A percentile compares a stretch with the other conserved stretches of the same genome.
Conservation (phyloP, 2,113 vertebrate species). For the Fulica atra region DNA sequence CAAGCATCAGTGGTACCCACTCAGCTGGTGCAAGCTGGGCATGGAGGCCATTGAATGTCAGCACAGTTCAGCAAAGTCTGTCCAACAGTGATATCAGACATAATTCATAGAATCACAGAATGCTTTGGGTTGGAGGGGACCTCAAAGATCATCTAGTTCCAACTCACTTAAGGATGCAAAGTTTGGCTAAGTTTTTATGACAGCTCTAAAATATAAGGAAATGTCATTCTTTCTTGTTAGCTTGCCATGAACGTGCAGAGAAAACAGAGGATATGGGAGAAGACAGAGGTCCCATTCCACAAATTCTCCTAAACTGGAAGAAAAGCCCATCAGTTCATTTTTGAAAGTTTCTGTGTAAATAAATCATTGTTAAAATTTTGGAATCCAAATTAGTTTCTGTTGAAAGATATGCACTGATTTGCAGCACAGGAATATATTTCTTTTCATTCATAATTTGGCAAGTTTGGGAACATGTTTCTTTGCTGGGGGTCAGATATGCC, state of each 20-base stretch:
- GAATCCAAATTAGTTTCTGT: neutral
- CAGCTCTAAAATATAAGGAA: neutral
- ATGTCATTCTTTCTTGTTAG: neutral
- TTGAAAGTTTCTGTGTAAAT: neutral
- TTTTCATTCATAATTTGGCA: neutral
- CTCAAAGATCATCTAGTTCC: too few species aligned
- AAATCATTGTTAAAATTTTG: neutral
- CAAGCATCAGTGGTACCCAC: too few species aligned
- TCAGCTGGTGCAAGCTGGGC: neutral
- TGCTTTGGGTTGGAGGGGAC: too few species aligned
- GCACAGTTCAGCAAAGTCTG: neutral
- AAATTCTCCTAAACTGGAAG: neutral
- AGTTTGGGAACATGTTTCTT: neutral
- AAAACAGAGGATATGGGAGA: neutral
- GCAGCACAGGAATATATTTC: neutral
- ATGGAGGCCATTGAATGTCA: fast-evolving
- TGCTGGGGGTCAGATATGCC: neutral
- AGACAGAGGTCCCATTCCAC: neutral
- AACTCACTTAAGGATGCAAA: neutral
- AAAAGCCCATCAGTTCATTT: neutral
- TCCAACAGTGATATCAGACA: neutral
- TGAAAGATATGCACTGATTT: neutral
- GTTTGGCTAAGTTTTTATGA: neutral
- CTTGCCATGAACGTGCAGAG: neutral
- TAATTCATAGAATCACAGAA: neutral